These are phyloP conservation scores for Didymodactylos carnosus DNA, from an alignment of 2,888 invertebrate genomes.

Conservation along the genomic window DNA sequence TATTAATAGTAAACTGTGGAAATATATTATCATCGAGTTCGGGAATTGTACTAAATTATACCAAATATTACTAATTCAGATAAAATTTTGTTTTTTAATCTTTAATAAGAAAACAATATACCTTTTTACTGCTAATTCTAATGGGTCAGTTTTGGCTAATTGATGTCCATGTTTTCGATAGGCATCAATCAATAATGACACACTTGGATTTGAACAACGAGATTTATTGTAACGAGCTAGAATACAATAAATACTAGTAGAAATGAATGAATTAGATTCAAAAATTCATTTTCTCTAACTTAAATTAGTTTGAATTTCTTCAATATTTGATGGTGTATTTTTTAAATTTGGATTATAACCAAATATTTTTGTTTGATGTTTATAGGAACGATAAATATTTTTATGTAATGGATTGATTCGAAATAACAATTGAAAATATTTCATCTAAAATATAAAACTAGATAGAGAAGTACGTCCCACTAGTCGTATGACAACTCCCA, in stretches of 20 bases:
- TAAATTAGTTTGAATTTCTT: neutral
- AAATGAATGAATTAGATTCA: neutral
- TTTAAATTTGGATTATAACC: neutral
- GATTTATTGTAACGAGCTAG: neutral
- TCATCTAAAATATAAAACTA: no score
- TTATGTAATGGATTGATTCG: no score
- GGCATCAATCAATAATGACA: conserved; percentile 2
- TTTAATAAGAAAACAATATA: neutral
- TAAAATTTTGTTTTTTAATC: neutral
- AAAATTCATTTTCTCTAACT: neutral
- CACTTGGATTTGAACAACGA: neutral
- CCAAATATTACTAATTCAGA: neutral
- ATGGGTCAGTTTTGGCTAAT: conserved; percentile 4
- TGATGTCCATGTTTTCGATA: conserved; percentile 11
- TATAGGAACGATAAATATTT: neutral
- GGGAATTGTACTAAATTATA: neutral
- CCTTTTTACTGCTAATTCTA: neutral
- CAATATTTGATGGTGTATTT: neutral
- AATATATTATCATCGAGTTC: neutral
- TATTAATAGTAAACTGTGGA: neutral
- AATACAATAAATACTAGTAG: no score
- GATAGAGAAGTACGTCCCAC: no score
- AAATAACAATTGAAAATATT: no score
- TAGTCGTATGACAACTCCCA: no score
- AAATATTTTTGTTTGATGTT: neutral